phyloP scores from a whole-genome alignment of 2,113 vertebrate genomes.

The Phoenicopterus ruber region DNA sequence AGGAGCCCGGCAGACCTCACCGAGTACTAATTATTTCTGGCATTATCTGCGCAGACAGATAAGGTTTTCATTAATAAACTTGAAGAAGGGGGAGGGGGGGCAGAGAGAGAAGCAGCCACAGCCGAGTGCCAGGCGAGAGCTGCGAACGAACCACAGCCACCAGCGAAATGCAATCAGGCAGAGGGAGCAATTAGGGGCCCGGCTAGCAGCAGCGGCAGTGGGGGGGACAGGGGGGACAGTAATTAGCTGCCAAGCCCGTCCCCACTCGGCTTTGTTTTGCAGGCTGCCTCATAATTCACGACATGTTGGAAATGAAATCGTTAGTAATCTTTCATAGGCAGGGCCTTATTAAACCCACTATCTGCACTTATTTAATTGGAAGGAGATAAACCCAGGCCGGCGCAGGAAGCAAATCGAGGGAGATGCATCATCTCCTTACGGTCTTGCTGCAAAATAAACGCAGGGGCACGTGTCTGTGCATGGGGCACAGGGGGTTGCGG shows the following conservation, averaged over 20 bases:
- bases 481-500: rapidly evolving
- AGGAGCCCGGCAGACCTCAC: not conserved
- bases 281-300: constrained; percentile 11
- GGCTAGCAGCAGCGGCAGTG: not conserved
- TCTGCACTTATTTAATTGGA: constrained; percentile 27
- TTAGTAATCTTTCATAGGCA: not conserved
- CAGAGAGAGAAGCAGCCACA: not conserved
- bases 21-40: constrained; percentile 55
- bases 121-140: not conserved
- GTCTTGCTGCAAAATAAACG: not conserved
- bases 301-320: constrained; percentile 33
- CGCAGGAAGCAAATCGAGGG: not conserved
- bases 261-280: not conserved
- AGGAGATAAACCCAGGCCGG: not conserved
- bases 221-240: not conserved
- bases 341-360: not conserved
- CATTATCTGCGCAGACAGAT: constrained; percentile 41
- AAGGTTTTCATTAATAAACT: constrained; percentile 61
- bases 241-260: constrained; percentile 28
- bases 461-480: not conserved
- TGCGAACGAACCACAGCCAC: constrained; percentile 1
- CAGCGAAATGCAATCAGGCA: not conserved
- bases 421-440: not conserved
- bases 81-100: not conserved
- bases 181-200: not conserved